Base-by-base conservation (phyloP, 2,113 vertebrate species). In the Mormyrus iriodes region DNA sequence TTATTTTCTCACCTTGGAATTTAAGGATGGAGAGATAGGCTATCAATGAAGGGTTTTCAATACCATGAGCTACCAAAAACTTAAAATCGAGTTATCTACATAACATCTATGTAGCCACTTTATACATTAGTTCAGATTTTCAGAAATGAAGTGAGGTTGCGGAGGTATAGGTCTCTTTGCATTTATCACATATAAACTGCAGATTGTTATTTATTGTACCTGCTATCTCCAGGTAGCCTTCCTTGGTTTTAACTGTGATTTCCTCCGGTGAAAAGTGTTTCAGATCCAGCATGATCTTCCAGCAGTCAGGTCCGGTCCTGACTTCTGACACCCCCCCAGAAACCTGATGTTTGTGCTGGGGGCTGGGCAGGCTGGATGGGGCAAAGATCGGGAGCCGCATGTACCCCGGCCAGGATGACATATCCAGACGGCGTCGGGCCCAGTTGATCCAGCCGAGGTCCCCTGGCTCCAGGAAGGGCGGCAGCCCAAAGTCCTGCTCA, bases 191-290 rank as follows among this genome's bases (percentile, higher is more conserved):
- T 55, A 31, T 13, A 46, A 51, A 21, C 49, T n/a, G 24, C 24
- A 65, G 84, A 52, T 42, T 8, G 52, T 82, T n/a, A n/a, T 49
- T 58, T 5, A n/a, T 46, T 3, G 10, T 91, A 96, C 95, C 95
- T 94, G 94, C 92, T 92, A 96, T 95, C 52, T 93, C 94, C 90
- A 96, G 51, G 88, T 94, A 95, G 5, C 94, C 95, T 1, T 93
- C 94, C 90, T 95, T 95, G 19, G 92, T 94, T n/a, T 91, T 95
- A 91, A 95, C 91, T 4, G 93, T 91, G 69, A 96, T 93, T 88
- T 96, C 95, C 79, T 95, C 94, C 7, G 94, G 94, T 0, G 91
- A 92, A 88, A 95, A 95, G 88, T 94, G 95, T 87, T 93, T 95
- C 49, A 95, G 93, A 1, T 96, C 94, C 91, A 96, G 91, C 61